A percentile compares a stretch with the other conserved stretches of the same genome.
Evolutionary conservation across 2,888 invertebrate species (phyloP).

Genomic region (Chalcis sispes): DNA sequence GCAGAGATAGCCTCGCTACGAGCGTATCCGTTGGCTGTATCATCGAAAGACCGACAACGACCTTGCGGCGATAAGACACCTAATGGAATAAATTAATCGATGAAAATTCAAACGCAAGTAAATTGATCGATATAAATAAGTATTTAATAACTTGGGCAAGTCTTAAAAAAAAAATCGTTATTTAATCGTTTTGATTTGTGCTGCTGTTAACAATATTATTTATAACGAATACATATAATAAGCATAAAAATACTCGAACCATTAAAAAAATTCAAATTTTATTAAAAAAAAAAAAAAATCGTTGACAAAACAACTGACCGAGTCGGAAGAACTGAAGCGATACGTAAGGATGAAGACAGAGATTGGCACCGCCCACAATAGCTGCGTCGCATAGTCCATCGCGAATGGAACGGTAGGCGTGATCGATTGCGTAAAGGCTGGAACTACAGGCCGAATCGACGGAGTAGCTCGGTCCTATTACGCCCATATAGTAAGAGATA

Average conservation of each 20-base stretch:
- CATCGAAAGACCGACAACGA: constrained; percentile 92
- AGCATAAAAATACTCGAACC: too few relatives aligned
- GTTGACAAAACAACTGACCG: constrained; percentile 69
- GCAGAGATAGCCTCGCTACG: constrained; percentile 86
- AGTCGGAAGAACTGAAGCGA: constrained; percentile 88
- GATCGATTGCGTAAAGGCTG: constrained; percentile 90
- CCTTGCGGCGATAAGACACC: constrained; percentile 89
- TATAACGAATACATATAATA: too few relatives aligned
- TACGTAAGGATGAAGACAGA: constrained; percentile 90
- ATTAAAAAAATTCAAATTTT: too few relatives aligned
- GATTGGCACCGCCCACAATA: constrained; percentile 90
- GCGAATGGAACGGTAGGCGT: constrained; percentile 86
- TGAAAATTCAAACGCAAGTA: too few relatives aligned
- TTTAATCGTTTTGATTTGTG: too few relatives aligned
- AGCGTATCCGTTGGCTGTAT: constrained; percentile 86
- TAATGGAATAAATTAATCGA: constrained; percentile 28
- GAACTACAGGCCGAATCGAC: constrained; percentile 96
- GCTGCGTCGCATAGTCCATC: constrained; percentile 91
- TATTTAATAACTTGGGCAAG: too few relatives aligned
- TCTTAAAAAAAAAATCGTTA: too few relatives aligned
- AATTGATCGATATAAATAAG: too few relatives aligned
- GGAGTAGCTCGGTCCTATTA: constrained; percentile 91
- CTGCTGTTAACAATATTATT: too few relatives aligned
- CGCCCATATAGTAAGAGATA: constrained; percentile 91
- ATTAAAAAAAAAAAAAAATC: background rate